phyloP scores from a whole-genome alignment of 2,888 invertebrate genomes.

The Diadegma fenestrale region DNA sequence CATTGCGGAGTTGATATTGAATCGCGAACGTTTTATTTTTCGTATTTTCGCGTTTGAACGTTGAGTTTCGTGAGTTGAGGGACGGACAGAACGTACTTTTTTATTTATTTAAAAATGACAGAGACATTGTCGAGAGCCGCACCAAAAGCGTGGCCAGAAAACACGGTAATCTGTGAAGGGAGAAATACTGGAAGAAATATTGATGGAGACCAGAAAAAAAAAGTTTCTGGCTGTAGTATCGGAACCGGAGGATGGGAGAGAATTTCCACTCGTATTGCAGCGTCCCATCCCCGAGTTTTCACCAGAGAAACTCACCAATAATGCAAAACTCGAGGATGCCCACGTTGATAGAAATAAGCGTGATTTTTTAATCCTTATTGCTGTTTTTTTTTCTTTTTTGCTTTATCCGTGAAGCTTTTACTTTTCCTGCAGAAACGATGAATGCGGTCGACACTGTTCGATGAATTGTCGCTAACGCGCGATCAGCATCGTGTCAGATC shows the following conservation, averaged over 20 bases:
- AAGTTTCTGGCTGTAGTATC: neutral
- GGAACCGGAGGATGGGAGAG: constrained; percentile 31
- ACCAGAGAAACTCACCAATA: constrained; percentile 25
- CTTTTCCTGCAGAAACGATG: constrained; percentile 23
- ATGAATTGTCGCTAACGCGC: constrained; percentile 61
- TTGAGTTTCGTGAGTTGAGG: neutral
- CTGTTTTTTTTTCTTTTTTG: constrained; percentile 42
- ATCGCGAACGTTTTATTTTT: neutral
- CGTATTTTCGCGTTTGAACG: neutral
- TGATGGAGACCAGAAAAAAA: constrained; percentile 6
- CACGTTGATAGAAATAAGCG: constrained; percentile 43
- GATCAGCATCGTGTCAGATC: constrained; percentile 34
- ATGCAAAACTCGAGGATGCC: constrained; percentile 48
- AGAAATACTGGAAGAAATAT: constrained; percentile 38
- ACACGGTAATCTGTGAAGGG: constrained; percentile 7
- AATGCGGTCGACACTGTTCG: constrained; percentile 47
- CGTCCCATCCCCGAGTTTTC: constrained; percentile 14
- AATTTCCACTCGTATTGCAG: constrained; percentile 24
- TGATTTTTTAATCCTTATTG: constrained; percentile 17
- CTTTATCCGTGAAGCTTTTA: constrained; percentile 16
- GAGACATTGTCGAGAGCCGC: neutral
- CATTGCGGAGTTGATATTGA: neutral
- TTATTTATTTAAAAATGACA: neutral
- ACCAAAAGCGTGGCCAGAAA: neutral
- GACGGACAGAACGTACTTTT: neutral